A percentile compares a stretch with the other conserved stretches of the same genome.
phyloP scores from a whole-genome alignment of 2,888 invertebrate genomes.

The Platycheirus albimanus region DNA sequence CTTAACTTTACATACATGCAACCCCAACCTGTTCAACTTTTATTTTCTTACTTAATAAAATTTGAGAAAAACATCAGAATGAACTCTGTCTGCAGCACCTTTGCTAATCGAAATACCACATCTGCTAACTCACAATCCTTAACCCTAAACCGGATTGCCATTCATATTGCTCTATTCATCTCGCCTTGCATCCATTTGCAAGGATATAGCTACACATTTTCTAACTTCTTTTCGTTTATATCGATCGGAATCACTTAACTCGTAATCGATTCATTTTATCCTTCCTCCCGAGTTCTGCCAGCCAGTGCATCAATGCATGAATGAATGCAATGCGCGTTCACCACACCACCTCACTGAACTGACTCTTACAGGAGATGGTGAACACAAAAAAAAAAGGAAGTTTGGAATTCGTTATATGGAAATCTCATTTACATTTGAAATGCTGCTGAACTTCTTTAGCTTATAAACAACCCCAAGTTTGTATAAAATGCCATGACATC shows the following conservation, averaged over 20 bases:
- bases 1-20: not conserved
- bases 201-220: not conserved
- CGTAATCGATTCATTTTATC: conserved; percentile 71
- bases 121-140: conserved; percentile 53
- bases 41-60: conserved; percentile 16
- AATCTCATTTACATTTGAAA: conserved; percentile 59
- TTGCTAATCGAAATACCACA: conserved; percentile 39
- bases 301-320: conserved; percentile 64
- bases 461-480: conserved; percentile 8
- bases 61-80: not conserved
- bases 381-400: not conserved
- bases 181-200: not conserved
- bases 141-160: conserved; percentile 40
- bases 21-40: not conserved
- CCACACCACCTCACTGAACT: too few species aligned
- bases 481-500: conserved; percentile 30
- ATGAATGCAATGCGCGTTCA: conserved; percentile 59
- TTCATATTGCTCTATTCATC: conserved; percentile 61
- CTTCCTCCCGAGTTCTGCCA: too few species aligned
- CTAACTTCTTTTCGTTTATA: conserved; percentile 16
- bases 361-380: not conserved
- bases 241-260: conserved; percentile 67
- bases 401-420: not conserved
- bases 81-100: conserved; percentile 17
- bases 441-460: conserved; percentile 9